Conservation (phyloP, 1,140 invertebrate species). For the Drosophila baimaii region DNA sequence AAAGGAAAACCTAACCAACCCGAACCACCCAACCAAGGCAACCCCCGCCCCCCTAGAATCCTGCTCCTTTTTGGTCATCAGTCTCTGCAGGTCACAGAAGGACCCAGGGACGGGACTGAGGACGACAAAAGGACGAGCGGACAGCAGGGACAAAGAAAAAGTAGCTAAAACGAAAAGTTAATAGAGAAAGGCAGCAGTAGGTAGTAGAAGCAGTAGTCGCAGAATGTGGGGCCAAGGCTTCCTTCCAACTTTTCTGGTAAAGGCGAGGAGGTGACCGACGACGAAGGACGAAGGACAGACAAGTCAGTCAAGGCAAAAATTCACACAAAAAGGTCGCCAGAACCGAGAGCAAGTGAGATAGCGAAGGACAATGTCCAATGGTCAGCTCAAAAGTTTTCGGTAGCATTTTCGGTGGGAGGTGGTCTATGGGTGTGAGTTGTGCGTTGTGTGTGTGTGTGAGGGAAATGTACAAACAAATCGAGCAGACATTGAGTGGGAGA, state of each 20-base stretch:
- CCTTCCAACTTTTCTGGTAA: constrained; percentile 52
- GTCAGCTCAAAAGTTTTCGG: constrained; percentile 46
- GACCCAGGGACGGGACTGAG: constrained; percentile 33
- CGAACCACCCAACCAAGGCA: constrained; percentile 21
- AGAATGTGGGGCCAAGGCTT: constrained; percentile 74
- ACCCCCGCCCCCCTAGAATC: neutral
- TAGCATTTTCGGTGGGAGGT: constrained; percentile 10
- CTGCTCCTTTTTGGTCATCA: constrained; percentile 58
- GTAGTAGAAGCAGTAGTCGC: constrained; percentile 43
- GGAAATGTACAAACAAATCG: constrained; percentile 80
- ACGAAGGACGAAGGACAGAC: constrained; percentile 39
- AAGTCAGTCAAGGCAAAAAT: constrained; percentile 77
- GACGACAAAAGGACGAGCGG: constrained; percentile 13
- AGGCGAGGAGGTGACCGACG: constrained; percentile 35
- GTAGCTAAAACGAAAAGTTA: constrained; percentile 82
- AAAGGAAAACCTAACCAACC: constrained; percentile 48
- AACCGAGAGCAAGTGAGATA: constrained; percentile 19
- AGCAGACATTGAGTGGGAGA: constrained; percentile 68
- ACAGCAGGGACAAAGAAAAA: constrained; percentile 69
- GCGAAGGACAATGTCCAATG: constrained; percentile 53
- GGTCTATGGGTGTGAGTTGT: neutral
- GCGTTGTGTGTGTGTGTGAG: constrained; percentile 8
- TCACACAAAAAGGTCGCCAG: constrained; percentile 70
- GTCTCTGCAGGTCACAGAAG: constrained; percentile 75
- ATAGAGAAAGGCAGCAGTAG: constrained; percentile 71